Percentiles rank a stretch among this genome's conserved stretches.
Evolutionary conservation across 1,140 invertebrate species (phyloP).

Genomic region (Araneus ventricosus): DNA sequence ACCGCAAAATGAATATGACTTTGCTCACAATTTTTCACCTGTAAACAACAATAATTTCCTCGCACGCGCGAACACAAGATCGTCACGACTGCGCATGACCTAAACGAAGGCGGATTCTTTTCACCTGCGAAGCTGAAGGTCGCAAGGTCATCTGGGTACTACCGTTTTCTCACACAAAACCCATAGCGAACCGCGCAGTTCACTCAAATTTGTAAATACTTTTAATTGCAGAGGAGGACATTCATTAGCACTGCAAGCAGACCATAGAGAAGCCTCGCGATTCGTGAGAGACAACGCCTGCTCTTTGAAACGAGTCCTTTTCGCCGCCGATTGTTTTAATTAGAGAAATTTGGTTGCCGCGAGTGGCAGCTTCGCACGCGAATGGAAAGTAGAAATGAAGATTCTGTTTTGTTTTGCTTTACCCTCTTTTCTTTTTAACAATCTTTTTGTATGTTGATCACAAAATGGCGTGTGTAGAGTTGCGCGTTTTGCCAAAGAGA

Average conservation of each 20-base stretch:
- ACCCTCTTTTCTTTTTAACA: not conserved
- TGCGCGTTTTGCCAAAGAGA: no score
- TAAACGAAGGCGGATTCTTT: constrained; percentile 18
- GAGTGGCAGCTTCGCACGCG: not conserved
- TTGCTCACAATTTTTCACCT: not conserved
- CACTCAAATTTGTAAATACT: not conserved
- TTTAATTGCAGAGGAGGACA: constrained; percentile 1
- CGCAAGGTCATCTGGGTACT: not conserved
- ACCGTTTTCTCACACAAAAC: constrained; percentile 32
- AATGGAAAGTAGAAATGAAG: not conserved
- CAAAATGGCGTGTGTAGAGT: no score
- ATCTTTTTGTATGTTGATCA: no score
- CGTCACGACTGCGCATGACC: not conserved
- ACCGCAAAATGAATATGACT: no score
- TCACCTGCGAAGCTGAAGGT: not conserved
- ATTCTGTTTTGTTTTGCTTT: not conserved
- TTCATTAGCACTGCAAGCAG: not conserved
- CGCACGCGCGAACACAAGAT: not conserved
- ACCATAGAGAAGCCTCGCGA: not conserved
- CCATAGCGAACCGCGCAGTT: not conserved
- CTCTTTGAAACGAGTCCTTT: not conserved
- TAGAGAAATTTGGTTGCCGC: not conserved
- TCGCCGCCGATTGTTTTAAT: constrained; percentile 5
- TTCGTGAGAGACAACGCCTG: not conserved
- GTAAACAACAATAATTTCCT: not conserved